Base-by-base conservation (phyloP, 1,140 invertebrate genomes). In the Acromyrmex charruanus region DNA sequence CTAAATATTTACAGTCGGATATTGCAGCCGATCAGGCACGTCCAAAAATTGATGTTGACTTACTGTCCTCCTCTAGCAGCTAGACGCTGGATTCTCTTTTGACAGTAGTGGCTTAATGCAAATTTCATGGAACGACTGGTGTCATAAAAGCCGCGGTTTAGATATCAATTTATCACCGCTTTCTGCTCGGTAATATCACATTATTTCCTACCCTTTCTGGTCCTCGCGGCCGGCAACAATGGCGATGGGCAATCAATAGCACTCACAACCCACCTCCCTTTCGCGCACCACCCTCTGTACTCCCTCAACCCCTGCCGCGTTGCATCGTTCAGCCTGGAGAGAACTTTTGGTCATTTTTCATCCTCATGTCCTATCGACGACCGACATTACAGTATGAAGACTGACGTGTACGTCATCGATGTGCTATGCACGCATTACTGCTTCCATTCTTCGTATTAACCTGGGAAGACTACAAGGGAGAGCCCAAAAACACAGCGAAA, bases 161-260 rank as follows among this genome's bases (percentile, higher is more conserved):
- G 89, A 79, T 90, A 90, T 92, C 91, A 91, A 94, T 93, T 94
- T 92, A 94, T 94, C 91, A 92, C 88, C 81, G 63, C 72, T 87
- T 69, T 77, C 61, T 71, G 86, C 84, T 81, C 71, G 85, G 82
- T 91, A 87, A 93, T 92, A 93, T 87, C 81, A 85, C 88, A 90
- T 92, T 92, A 94, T 93, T 93, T 91, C 86, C 87, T 86, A 66
- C 87, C 79, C 82, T 77, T 35, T 71, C 75, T 71, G 51, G 77
- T 58, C 79, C 77, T 69, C 69, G 75, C 35, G 91, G 59, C 87
- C 82, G 75, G 90, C 92, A 92, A 92, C 92, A 92, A 92, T 92
- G 88, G 90, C 87, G 84, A 92, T 87, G 85, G 87, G 85, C 87
- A 90, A 91, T 92, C 91, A 91, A 92, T 92, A 92, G 74, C 79